Percentiles rank a stretch among this genome's conserved stretches.
These are phyloP conservation scores for Trimorus sp. DNA, from an alignment of 2,888 invertebrate genomes.

Conservation along the genomic window DNA sequence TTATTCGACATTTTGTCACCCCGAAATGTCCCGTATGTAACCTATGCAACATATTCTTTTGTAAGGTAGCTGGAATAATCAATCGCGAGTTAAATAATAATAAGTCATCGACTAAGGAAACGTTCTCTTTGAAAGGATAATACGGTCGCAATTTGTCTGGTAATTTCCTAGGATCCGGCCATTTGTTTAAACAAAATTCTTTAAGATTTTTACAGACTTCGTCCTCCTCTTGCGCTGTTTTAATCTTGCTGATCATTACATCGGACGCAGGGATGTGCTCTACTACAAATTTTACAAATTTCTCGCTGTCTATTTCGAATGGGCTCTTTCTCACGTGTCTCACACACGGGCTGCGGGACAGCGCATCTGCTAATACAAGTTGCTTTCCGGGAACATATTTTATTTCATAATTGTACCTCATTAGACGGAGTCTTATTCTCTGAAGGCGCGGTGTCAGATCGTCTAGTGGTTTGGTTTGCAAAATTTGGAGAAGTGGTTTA, in stretches of 20 bases:
- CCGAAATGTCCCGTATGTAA: conserved; percentile 71
- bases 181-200: conserved; percentile 44
- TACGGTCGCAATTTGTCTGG: conserved; percentile 41
- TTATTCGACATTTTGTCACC: conserved; percentile 1
- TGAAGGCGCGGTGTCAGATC: conserved; percentile 77
- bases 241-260: conserved; percentile 49
- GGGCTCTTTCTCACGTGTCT: too few species aligned
- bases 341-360: conserved; percentile 66
- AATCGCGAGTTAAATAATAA: conserved; percentile 64
- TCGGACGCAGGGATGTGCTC: conserved; percentile 48
- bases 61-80: conserved; percentile 62
- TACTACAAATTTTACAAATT: conserved; percentile 54
- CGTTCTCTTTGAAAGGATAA: conserved; percentile 21
- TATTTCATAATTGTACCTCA: conserved; percentile 71
- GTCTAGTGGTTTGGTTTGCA: conserved; percentile 74
- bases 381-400: conserved; percentile 72
- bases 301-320: background rate
- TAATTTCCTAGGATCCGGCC: conserved; percentile 57
- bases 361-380: conserved; percentile 72
- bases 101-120: conserved; percentile 56
- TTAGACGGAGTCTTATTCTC: conserved; percentile 73
- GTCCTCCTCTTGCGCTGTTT: conserved; percentile 58
- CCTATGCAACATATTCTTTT: conserved; percentile 59
- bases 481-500: conserved; percentile 75
- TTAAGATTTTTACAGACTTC: conserved; percentile 50